Base-by-base conservation (phyloP, 2,113 vertebrate species). In the Nesogale talazaci region DNA sequence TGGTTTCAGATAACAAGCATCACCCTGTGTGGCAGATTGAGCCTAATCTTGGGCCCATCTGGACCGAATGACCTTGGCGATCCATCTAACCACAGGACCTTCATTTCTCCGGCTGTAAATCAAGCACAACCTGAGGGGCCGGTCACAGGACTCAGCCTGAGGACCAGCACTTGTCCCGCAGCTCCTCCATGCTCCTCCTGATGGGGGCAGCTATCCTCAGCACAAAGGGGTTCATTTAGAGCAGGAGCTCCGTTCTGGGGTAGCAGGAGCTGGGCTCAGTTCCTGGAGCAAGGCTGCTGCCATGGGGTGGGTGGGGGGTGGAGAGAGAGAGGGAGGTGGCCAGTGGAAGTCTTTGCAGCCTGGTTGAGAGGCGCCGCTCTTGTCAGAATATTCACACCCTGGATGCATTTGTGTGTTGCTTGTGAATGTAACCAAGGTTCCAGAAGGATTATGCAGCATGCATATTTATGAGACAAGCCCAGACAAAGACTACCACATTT, bases 391-490 rank as follows among this genome's bases (percentile, higher is more conserved):
- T 97, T 97, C 97, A 97, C 93, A 94, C 93, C 10, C 78, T 95
- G 89, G 25, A 69, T 0, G 0, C 77, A 29, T 94, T 94, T 94
- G 94, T 88, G 84, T 89, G 96, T 93, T 96, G 56, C 91, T 94
- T 83, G 17, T 95, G 96, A 96, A 95, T 19, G 31, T 89, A 22
- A 93, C 90, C 89, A 14, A 0, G 7, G 93, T 52, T 96, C 94
- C 95, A 92, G 84, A 96, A 87, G 95, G 96, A 96, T 97, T 96
- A 88, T 92, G 88, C 95, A 78, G 95, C 80, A 97, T 97, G 94
- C 97, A 97, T 98, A 98, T 98, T 98, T 97, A 98, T 98, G 97
- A 98, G 97, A 85, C 63, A 34, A 93, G 78, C 83, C 1, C 23
- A 96, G 97, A 97, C 97, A 97, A 96, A 97, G 97, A 96, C 91